phyloP scores from a whole-genome alignment of 2,113 vertebrate genomes.

The Rafetus swinhoei region DNA sequence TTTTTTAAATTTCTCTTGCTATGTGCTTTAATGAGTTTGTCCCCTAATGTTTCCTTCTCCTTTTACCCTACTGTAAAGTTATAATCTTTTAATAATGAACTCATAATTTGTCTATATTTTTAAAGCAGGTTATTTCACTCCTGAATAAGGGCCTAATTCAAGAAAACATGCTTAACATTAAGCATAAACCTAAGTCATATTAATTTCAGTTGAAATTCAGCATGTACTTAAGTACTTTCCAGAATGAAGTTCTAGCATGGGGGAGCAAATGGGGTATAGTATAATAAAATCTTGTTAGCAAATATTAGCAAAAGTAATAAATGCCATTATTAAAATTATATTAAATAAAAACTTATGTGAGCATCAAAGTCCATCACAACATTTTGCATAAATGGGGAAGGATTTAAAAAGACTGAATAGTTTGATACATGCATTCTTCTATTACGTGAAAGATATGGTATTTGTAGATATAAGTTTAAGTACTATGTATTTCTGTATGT shows the following conservation, averaged over 20 bases:
- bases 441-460: neutral
- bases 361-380: neutral
- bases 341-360: neutral
- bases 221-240: neutral
- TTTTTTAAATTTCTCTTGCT: neutral
- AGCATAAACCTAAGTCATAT: neutral
- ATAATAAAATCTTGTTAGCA: rapidly evolving
- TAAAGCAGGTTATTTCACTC: neutral
- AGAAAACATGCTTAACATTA: neutral
- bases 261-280: neutral
- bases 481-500: neutral
- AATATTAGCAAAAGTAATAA: neutral
- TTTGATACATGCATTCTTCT: rapidly evolving
- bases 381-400: neutral
- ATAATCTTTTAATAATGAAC: neutral
- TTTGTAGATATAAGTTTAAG: neutral
- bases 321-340: rapidly evolving
- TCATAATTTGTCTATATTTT: neutral
- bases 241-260: neutral
- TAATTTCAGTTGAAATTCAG: neutral
- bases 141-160: neutral
- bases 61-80: neutral
- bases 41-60: neutral
- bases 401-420: neutral
- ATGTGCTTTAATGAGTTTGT: neutral